Base-by-base conservation (phyloP, 2,797 vertebrate genomes). In the Cossypha polioptera region DNA sequence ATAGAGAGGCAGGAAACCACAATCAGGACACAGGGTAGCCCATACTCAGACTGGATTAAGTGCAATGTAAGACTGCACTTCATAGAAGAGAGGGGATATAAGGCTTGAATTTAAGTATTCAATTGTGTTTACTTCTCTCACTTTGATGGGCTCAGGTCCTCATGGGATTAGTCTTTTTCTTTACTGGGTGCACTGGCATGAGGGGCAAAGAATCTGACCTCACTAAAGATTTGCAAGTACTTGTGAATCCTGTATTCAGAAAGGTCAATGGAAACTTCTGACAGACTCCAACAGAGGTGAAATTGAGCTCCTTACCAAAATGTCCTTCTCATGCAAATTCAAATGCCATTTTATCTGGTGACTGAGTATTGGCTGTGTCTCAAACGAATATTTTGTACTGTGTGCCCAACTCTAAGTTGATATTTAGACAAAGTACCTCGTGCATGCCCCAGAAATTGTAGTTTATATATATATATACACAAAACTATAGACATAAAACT, bases 191-290 rank as follows among this genome's bases (percentile, higher is more conserved):
- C 51, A 35, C 8, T 62, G 55, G 55, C 83, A 85, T 4, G 22
- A 93, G 35, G 58, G 80, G 69, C 63, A 82, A 90, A 84, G 83
- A 78, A 92, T 90, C 83, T 86, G 77, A 94, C 66, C 55, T 90
- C 66, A 10, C 62, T 67, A 15, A 82, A 63, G 83, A 87, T 78
- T 73, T 94, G 76, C 86, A 90, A 93, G 83, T 40, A 43, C 22
- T 73, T 63, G 67, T 51, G 74, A 88, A 95, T 75, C 62, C 77
- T 63, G 67, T 48, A 45, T 88, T 94, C 83, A 93, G 48, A 36
- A 62, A 69, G 69, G 80, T 81, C 88, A 85, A 12, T 63, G 53
- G 88, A 90, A 93, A 87, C 48, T 89, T 92, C 71, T 84, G 57
- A 67, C 81, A 68, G 69, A 67, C 36, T 94, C 83, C 73, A 88